Evolutionary conservation across 2,113 vertebrate species (phyloP).

Genomic region (Mirounga angustirostris): DNA sequence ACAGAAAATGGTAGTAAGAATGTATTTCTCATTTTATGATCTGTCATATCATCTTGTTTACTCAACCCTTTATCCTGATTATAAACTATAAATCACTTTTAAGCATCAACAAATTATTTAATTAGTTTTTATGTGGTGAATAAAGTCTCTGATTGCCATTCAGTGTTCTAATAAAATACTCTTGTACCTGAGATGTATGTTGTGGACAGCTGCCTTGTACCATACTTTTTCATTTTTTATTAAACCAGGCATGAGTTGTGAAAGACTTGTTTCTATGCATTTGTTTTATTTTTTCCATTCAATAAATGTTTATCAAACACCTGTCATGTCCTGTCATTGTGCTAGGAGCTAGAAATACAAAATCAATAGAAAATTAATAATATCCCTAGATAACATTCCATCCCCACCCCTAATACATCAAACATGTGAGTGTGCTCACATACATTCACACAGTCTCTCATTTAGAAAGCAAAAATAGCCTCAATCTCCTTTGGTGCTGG

Average conservation of each 20-base stretch:
- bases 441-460: background rate
- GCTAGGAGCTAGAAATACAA: background rate
- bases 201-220: background rate
- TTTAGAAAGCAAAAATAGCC: constrained; percentile 36
- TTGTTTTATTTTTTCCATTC: constrained; percentile 39
- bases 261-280: background rate
- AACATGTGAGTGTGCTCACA: background rate
- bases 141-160: constrained; percentile 16
- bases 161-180: constrained; percentile 35
- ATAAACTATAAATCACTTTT: constrained; percentile 64
- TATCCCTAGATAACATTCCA: background rate
- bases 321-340: background rate
- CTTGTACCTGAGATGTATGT: background rate
- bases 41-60: constrained; percentile 47
- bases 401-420: background rate
- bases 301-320: constrained; percentile 48
- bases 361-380: constrained; percentile 45
- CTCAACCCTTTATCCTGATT: constrained; percentile 33
- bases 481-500: background rate
- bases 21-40: constrained; percentile 59
- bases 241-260: background rate
- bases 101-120: constrained; percentile 45
- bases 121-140: constrained; percentile 50
- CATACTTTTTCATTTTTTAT: constrained; percentile 9
- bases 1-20: background rate